Percentiles rank a stretch among this genome's conserved stretches.
Evolutionary conservation across 2,888 invertebrate genomes (phyloP).

Genomic region (Tetragonisca angustula): DNA sequence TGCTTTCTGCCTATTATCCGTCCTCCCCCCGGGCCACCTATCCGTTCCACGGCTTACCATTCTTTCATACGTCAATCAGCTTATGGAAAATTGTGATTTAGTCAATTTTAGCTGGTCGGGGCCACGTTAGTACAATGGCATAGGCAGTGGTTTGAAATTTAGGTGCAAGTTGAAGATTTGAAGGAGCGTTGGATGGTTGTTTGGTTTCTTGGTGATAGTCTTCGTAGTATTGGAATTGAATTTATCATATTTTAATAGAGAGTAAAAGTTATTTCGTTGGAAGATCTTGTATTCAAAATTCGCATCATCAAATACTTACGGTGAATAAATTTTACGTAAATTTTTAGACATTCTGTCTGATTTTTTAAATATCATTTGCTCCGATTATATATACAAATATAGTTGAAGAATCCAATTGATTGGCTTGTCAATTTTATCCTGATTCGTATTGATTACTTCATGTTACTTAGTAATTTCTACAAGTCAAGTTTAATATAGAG

Average conservation of each 20-base stretch:
- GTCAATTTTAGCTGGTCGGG: slow-evolving; percentile 23
- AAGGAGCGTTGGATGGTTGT: not conserved
- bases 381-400: too few relatives aligned
- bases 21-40: slow-evolving; percentile 36
- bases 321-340: too few relatives aligned
- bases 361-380: too few relatives aligned
- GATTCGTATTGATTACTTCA: too few relatives aligned
- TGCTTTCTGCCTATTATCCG: slow-evolving; percentile 50
- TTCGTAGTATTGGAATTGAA: not conserved
- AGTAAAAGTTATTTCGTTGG: not conserved
- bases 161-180: not conserved
- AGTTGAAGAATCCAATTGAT: too few relatives aligned
- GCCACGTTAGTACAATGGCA: not conserved
- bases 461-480: too few relatives aligned
- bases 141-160: not conserved
- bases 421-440: too few relatives aligned
- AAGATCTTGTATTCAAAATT: not conserved
- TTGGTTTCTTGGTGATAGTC: not conserved
- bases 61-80: slow-evolving; percentile 63
- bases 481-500: not conserved
- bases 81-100: slow-evolving; percentile 55
- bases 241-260: not conserved
- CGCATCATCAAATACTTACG: not conserved
- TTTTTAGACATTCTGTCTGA: too few relatives aligned
- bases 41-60: slow-evolving; percentile 49